Conservation (phyloP, 2,113 vertebrate genomes). For the Osmerus eperlanus region DNA sequence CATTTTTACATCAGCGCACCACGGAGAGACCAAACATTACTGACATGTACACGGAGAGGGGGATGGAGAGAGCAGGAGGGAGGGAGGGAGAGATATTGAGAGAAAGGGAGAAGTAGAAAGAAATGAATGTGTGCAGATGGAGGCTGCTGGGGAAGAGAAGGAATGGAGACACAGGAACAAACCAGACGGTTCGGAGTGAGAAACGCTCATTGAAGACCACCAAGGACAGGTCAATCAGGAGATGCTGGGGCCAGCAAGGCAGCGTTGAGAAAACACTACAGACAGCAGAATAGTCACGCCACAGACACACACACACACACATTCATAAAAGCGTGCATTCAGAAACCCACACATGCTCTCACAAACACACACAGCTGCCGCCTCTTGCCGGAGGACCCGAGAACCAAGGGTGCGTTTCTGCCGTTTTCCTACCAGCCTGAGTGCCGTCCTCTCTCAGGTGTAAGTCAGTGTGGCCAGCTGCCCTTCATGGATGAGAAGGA, state of each 20-base stretch:
- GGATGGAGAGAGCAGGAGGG: neutral
- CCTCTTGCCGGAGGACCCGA: no score
- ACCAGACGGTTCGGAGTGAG: no score
- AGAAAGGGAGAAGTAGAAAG: neutral
- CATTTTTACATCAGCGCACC: neutral
- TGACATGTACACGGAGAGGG: neutral
- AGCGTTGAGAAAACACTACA: no score
- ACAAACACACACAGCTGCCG: neutral
- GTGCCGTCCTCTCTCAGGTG: neutral
- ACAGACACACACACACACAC: no score
- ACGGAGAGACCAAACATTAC: neutral
- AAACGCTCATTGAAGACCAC: no score
- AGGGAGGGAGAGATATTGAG: neutral
- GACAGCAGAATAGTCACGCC: no score
- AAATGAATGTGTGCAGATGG: neutral
- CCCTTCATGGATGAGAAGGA: slow-evolving; percentile 72
- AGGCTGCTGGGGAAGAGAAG: neutral
- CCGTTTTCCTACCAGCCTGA: neutral
- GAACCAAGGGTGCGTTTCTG: neutral
- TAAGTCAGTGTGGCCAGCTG: slow-evolving; percentile 42
- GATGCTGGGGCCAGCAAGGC: no score
- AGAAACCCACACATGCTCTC: neutral
- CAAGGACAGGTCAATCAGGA: no score
- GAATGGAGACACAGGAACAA: neutral
- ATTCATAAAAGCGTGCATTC: no score